A percentile compares a stretch with the other conserved stretches of the same genome.
phyloP scores from a whole-genome alignment of 2,888 invertebrate genomes.

The Drosophila monieri region DNA sequence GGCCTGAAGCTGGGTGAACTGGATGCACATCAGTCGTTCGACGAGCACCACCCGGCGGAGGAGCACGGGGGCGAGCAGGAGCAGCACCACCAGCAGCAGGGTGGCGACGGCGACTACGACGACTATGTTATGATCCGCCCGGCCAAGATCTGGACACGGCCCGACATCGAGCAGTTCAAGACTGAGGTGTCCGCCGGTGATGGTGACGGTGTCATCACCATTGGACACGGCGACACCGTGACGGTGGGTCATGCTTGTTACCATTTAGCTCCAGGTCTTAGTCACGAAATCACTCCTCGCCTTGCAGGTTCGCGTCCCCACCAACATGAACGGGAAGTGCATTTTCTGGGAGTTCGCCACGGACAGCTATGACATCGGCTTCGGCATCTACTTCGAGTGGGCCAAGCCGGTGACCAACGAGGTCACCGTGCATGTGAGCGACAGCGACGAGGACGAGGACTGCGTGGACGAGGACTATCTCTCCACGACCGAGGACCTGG shows the following conservation, averaged over 20 bases:
- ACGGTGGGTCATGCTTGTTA: conserved; percentile 87
- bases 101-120: conserved; percentile 79
- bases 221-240: conserved; percentile 98
- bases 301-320: conserved; percentile 93
- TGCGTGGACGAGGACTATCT: conserved; percentile 84
- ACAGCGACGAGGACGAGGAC: conserved; percentile 92
- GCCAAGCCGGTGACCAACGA: conserved; percentile 93
- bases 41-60: conserved; percentile 15
- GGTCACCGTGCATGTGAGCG: conserved; percentile 96
- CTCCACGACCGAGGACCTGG: conserved; percentile 86
- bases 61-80: conserved; percentile 12
- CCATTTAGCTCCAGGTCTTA: background rate
- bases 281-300: background rate
- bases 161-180: conserved; percentile 95
- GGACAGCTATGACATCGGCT: conserved; percentile 98
- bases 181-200: conserved; percentile 91
- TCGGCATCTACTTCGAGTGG: conserved; percentile 99
- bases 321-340: conserved; percentile 95
- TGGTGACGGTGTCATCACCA: conserved; percentile 95
- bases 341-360: conserved; percentile 99
- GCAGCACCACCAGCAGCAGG: conserved; percentile 15
- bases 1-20: conserved; percentile 59
- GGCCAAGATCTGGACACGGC: conserved; percentile 98
- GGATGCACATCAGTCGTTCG: conserved; percentile 61
- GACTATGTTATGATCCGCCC: conserved; percentile 86